Conservation (phyloP, 1,140 invertebrate species). For the Rhopalosiphum padi region DNA sequence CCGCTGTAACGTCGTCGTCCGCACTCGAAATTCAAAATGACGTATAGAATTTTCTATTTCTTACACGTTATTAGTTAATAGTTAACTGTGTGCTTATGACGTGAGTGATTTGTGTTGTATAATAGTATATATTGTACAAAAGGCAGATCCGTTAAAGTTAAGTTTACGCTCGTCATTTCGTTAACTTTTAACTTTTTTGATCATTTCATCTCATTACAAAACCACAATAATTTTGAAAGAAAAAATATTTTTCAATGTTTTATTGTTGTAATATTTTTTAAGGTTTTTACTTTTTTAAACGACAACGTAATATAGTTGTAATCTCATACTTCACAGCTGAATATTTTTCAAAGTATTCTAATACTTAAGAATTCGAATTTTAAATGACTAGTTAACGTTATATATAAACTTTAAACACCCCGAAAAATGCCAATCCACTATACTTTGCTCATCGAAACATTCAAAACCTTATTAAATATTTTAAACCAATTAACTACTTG, state of each 20-base stretch:
- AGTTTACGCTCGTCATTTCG: background rate
- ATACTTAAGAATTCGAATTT: too few species aligned
- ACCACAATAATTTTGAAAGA: background rate
- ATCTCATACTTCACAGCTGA: too few species aligned
- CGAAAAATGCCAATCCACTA: too few species aligned
- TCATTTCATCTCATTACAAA: background rate
- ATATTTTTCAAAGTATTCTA: too few species aligned
- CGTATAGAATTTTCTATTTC: background rate
- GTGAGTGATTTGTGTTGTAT: background rate
- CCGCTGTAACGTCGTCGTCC: background rate
- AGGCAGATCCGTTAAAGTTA: background rate
- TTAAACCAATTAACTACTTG: too few species aligned
- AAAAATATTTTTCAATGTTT: background rate
- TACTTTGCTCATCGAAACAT: too few species aligned
- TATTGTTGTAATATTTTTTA: background rate
- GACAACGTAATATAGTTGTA: too few species aligned
- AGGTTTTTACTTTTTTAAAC: background rate
- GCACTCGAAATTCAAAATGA: conserved; percentile 3
- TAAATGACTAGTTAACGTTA: too few species aligned
- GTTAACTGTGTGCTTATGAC: background rate
- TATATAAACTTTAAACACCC: too few species aligned
- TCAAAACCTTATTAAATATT: too few species aligned
- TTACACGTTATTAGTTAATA: background rate
- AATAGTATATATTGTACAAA: background rate
- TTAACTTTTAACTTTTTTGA: background rate